Percentiles rank a stretch among this genome's conserved stretches.
Conservation (phyloP, 2,113 vertebrate species). For the Kryptolebias marmoratus region DNA sequence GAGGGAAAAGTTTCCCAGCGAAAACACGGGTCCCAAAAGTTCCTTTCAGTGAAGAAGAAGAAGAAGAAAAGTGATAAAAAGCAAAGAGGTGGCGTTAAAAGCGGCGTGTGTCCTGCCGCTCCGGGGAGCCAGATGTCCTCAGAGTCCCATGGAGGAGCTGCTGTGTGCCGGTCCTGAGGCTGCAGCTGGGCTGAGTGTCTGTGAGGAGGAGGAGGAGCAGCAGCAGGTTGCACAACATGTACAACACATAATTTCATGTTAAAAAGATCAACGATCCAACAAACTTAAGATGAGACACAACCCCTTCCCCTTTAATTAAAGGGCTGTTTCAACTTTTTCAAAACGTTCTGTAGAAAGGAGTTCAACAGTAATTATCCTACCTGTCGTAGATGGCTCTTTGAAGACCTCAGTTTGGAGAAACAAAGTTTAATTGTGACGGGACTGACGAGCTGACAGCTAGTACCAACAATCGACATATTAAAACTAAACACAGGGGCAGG, state of each 20-base stretch:
- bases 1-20: conserved; percentile 72
- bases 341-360: too few relatives aligned
- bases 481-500: too few relatives aligned
- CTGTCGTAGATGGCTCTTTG: too few relatives aligned
- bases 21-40: conserved; percentile 41
- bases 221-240: conserved; percentile 59
- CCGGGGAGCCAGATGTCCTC: conserved; percentile 59
- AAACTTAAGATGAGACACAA: too few relatives aligned
- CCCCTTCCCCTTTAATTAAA: too few relatives aligned
- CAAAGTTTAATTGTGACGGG: too few relatives aligned
- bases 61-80: conserved; percentile 4
- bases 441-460: too few relatives aligned
- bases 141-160: conserved; percentile 71
- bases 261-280: too few relatives aligned
- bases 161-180: conserved; percentile 55
- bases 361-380: too few relatives aligned
- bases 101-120: conserved; percentile 32
- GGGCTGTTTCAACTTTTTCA: too few relatives aligned
- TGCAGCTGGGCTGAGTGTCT: conserved; percentile 42
- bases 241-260: not conserved
- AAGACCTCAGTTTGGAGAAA: too few relatives aligned
- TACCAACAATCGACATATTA: too few relatives aligned
- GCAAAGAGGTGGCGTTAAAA: not conserved
- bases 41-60: not conserved
- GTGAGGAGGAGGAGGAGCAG: conserved; percentile 50